Base-by-base conservation (phyloP, 2,797 vertebrate genomes). In the Paguma larvata region DNA sequence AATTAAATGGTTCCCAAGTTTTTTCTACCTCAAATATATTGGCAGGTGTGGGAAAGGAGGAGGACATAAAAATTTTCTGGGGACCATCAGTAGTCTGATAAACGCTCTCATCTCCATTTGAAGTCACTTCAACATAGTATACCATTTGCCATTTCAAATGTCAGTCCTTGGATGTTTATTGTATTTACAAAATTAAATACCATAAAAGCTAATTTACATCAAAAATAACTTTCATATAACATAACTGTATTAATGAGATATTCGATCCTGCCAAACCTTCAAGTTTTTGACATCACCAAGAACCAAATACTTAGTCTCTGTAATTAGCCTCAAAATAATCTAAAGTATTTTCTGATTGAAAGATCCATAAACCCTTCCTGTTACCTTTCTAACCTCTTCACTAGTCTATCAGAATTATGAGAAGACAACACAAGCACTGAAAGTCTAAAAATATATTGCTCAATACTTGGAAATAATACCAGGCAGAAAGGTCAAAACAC, bases 241-340 rank as follows among this genome's bases (percentile, higher is more conserved):
- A 48, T 13, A 44, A 13, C 41, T 75, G 15, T 30, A 27, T 65
- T 89, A 89, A 85, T 1, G 23, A 21, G 11, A 83, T 19, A 87
- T 12, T 67, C 21, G 48, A 38, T 56, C 23, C 34, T 95, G 83
- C 38, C 82, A 65, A 65, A 75, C 30, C 65, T 21, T 46, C 12
- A 46, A 27, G 19, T 84, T 48, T 73, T 4, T 78, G 51, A 79
- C 70, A 68, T 77, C n/a, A 84, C 79, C 19, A 62, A 84, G 78
- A 62, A 88, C 53, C 85, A 89, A 73, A 51, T 23, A 89, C 80
- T 23, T 67, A 46, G n/a, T 70, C 56, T 91, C 83, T 88, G 46
- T 27, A 67, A 65, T 41, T 21, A 59, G 77, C 16, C 70, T 32
- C 70, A 86, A 88, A 85, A 77, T 63, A 75, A 78, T 51, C 48